A percentile compares a stretch with the other conserved stretches of the same genome.
phyloP scores from a whole-genome alignment of 2,113 vertebrate genomes.

The Pitta sordida region DNA sequence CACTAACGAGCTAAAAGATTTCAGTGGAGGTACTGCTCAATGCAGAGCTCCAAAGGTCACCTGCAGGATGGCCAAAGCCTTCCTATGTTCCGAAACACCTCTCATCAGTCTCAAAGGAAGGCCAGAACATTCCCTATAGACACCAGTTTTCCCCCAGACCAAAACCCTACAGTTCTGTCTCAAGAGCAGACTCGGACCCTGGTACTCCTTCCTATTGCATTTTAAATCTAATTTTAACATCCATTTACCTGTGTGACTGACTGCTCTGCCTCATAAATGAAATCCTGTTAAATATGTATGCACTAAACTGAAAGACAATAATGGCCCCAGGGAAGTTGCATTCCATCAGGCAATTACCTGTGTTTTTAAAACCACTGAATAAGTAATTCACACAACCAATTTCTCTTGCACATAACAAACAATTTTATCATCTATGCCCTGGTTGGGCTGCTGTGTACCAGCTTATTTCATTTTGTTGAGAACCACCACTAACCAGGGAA shows the following conservation, averaged over 20 bases:
- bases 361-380: background rate
- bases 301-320: background rate
- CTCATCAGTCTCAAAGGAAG: background rate
- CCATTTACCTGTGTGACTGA: background rate
- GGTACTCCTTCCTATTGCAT: background rate
- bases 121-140: background rate
- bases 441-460: background rate
- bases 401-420: background rate
- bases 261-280: background rate
- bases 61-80: background rate
- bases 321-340: background rate
- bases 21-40: background rate
- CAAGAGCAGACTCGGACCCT: background rate
- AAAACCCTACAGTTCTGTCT: background rate
- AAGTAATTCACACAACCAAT: background rate
- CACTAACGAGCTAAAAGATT: background rate
- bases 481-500: slow-evolving; percentile 3
- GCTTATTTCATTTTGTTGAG: background rate
- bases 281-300: background rate
- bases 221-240: background rate
- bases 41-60: background rate
- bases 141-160: background rate
- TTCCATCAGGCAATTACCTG: slow-evolving; percentile 14
- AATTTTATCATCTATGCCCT: background rate
- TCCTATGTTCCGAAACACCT: accelerated